Percentiles rank a stretch among this genome's conserved stretches.
phyloP scores from a whole-genome alignment of 2,113 vertebrate species.

The Alosa alosa region DNA sequence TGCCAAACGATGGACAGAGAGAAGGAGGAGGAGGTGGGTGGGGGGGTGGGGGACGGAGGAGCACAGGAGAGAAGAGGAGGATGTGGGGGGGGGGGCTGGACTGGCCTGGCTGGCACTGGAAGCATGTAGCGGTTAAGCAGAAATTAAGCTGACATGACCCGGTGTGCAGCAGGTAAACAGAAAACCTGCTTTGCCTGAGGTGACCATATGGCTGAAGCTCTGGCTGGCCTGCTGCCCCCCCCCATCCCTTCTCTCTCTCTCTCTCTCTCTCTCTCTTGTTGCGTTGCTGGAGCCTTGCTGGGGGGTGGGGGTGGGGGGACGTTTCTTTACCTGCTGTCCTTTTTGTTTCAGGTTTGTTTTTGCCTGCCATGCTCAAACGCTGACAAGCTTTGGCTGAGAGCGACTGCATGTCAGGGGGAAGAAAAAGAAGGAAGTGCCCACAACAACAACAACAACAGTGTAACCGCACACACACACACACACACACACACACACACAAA shows the following conservation, averaged over 20 bases:
- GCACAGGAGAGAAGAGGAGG: background rate
- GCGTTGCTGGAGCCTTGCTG: background rate
- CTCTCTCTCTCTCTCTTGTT: background rate
- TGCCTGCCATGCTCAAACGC: slow-evolving; percentile 64
- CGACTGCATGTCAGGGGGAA: slow-evolving; percentile 65
- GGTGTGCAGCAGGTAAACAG: slow-evolving; percentile 73
- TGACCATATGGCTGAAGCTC: slow-evolving; percentile 75
- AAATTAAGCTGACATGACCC: slow-evolving; percentile 73
- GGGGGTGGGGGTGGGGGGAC: slow-evolving; percentile 19
- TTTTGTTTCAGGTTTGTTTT: slow-evolving; percentile 64
- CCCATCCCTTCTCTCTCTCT: slow-evolving; percentile 16
- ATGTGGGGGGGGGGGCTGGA: slow-evolving; percentile 18
- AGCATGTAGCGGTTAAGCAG: slow-evolving; percentile 65
- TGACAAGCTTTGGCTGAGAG: slow-evolving; percentile 74
- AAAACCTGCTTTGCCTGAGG: slow-evolving; percentile 73
- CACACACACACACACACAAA: background rate
- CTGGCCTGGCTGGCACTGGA: slow-evolving; percentile 63
- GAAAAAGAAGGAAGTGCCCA: slow-evolving; percentile 29
- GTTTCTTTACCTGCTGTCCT: slow-evolving; percentile 62
- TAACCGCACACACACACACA: slow-evolving; percentile 43
- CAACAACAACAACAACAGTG: slow-evolving; percentile 8
- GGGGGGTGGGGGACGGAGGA: background rate
- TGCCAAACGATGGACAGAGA: background rate
- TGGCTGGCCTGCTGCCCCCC: slow-evolving; percentile 54
- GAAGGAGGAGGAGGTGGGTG: background rate